Percentiles rank a stretch among this genome's conserved stretches.
These are phyloP conservation scores for Pedionomus torquatus DNA, from an alignment of 2,113 vertebrate species.

Conservation along the genomic window DNA sequence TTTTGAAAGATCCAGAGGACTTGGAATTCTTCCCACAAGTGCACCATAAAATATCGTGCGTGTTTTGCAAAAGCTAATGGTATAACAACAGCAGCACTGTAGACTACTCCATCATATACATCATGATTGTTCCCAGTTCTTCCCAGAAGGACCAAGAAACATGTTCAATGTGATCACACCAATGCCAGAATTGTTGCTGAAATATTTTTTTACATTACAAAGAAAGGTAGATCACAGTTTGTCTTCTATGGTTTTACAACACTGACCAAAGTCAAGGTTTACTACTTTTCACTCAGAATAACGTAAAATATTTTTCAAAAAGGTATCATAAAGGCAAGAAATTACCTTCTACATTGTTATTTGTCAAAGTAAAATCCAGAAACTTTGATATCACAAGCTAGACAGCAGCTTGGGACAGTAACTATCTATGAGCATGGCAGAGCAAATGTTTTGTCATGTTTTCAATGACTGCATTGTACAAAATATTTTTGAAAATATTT, in stretches of 20 bases:
- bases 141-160: background rate
- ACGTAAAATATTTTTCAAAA: background rate
- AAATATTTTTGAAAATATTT: background rate
- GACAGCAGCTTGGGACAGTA: background rate
- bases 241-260: accelerated
- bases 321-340: background rate
- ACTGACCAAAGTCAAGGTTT: background rate
- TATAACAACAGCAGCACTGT: background rate
- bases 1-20: background rate
- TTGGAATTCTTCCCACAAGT: background rate
- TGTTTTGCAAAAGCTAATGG: accelerated
- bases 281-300: background rate
- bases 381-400: background rate
- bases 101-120: background rate
- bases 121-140: background rate
- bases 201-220: background rate
- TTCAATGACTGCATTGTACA: background rate
- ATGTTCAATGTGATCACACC: background rate
- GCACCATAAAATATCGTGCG: background rate
- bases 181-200: background rate
- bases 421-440: background rate
- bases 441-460: background rate
- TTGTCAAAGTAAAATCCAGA: background rate
- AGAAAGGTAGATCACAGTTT: background rate
- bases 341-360: background rate